Evolutionary conservation across 2,113 vertebrate species (phyloP), one percentile per base, ranked within the genome.

Genomic region (Cettia cetti): DNA sequence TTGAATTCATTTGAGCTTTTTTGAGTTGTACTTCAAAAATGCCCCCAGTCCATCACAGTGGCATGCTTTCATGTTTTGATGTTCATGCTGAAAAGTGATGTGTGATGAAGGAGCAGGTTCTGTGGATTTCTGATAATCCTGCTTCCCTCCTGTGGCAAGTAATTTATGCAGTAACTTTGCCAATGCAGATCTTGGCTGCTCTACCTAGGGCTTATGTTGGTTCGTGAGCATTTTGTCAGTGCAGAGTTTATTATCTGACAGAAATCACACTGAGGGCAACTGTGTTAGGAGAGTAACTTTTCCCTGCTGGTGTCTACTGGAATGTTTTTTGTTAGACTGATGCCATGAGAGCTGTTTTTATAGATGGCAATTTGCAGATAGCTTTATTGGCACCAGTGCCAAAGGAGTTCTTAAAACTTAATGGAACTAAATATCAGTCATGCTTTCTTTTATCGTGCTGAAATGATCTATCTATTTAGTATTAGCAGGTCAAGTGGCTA

Each of bases 171-270:
- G 22, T 61, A 15, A 13, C 53, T 72, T 68, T 65, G 66, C 66
- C 71, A 53, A 15, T 15, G 60, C 54, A 42, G 50, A 39, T 39
- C 40, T 49, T 21, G 56, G 86, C 70, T 59, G 24, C 54, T 65
- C 30, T 39, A 49, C 30, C 12, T 3, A 22, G 33, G 54, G 45
- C 22, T 91, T 74, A 2, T 10, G 31, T 53, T 54, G 50, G 7
- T 47, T 70, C 8, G 2, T 0, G 0, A 35, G 20, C 15, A 2
- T 72, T 89, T 72, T 37, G 20, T 69, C 54, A 54, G 20, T 2
- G 21, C 68, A n/a, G 84, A 50, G 20, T 40, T 91, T 71, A 39
- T 82, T 81, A 54, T 63, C 52, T 81, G 47, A 10, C 42, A 40
- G 50, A 77, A 85, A 39, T 77, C 54, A 30, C 21, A 20, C 22